Percentiles rank a stretch among this genome's conserved stretches.
Evolutionary conservation across 2,888 invertebrate genomes (phyloP).

Genomic region (Stegana nigrithorax): DNA sequence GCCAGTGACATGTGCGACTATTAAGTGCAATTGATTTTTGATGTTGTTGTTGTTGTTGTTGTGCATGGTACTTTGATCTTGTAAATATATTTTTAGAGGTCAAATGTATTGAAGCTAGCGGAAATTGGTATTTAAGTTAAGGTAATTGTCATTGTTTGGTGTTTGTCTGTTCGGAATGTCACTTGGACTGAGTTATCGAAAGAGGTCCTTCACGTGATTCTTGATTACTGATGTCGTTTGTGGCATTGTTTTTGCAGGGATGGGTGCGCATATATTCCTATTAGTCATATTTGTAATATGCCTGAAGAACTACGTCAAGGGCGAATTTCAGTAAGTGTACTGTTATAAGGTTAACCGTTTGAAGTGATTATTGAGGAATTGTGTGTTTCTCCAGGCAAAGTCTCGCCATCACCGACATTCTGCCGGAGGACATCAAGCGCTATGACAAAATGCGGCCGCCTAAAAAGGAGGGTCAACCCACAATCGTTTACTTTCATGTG

Average conservation of each 20-base stretch:
- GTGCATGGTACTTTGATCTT: not conserved
- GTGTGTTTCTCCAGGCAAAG: constrained; percentile 69
- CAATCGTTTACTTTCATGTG: constrained; percentile 90
- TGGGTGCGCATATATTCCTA: constrained; percentile 63
- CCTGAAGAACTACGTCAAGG: constrained; percentile 60
- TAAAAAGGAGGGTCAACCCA: constrained; percentile 88
- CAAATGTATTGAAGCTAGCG: not conserved
- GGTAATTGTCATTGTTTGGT: not conserved
- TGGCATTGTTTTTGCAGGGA: constrained; percentile 54
- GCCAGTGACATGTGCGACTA: constrained; percentile 43
- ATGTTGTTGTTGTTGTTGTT: not conserved
- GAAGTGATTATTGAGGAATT: too few species aligned
- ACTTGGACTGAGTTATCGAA: too few species aligned
- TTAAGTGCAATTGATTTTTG: not conserved
- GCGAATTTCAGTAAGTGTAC: constrained; percentile 67
- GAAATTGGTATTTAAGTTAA: not conserved
- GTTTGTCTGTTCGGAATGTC: too few species aligned
- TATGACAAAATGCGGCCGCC: constrained; percentile 96
- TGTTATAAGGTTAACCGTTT: not conserved
- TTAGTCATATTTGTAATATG: constrained; percentile 64
- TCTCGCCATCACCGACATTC: constrained; percentile 83
- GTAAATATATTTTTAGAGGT: not conserved
- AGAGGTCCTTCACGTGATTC: too few species aligned
- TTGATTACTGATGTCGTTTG: too few species aligned
- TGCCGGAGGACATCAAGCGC: constrained; percentile 86